Conservation (phyloP, 1,140 invertebrate species). For the Drosophila eugracilis region DNA sequence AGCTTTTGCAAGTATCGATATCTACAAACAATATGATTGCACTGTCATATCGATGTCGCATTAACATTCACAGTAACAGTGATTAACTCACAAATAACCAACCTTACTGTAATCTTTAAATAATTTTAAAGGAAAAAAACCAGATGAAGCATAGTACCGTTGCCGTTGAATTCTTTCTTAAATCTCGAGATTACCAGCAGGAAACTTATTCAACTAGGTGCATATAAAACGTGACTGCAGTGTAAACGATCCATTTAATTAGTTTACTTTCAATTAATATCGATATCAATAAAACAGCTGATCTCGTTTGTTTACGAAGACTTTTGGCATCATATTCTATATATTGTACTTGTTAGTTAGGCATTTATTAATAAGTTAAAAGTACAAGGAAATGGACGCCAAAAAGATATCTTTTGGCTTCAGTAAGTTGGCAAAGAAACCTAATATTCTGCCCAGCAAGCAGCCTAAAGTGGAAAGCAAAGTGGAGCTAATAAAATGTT, state of each 20-base stretch:
- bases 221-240: too few relatives aligned
- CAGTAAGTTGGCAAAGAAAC: slow-evolving; percentile 88
- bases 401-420: slow-evolving; percentile 93
- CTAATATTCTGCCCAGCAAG: slow-evolving; percentile 84
- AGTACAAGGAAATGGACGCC: slow-evolving; percentile 76
- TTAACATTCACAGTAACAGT: not conserved
- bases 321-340: slow-evolving; percentile 39
- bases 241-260: not conserved
- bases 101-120: too few relatives aligned
- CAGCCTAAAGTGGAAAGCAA: slow-evolving; percentile 85
- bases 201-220: too few relatives aligned
- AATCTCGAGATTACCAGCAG: too few relatives aligned
- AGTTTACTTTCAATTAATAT: too few relatives aligned
- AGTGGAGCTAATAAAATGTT: slow-evolving; percentile 90
- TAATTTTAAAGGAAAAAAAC: too few relatives aligned
- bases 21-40: not conserved
- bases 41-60: not conserved
- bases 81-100: too few relatives aligned
- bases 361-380: not conserved
- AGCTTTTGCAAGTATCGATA: slow-evolving; percentile 8
- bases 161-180: too few relatives aligned
- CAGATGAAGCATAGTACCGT: too few relatives aligned
- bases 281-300: slow-evolving; percentile 47
- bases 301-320: slow-evolving; percentile 68
- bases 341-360: slow-evolving; percentile 1